These are phyloP conservation scores for Eulithis testata DNA, from an alignment of 2,888 invertebrate genomes.

Conservation along the genomic window DNA sequence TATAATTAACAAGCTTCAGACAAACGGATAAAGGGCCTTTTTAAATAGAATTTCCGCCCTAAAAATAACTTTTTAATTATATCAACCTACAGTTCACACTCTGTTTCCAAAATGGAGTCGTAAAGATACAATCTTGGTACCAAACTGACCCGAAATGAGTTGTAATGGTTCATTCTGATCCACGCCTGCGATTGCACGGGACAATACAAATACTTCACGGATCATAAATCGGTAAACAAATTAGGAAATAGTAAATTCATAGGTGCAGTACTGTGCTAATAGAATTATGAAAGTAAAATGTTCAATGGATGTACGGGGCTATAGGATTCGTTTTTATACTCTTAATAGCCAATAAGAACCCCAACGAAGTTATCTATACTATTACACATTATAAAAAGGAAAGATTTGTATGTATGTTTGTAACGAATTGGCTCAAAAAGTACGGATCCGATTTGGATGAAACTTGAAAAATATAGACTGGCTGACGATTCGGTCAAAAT, in stretches of 20 bases:
- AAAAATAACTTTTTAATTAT: constrained; percentile 37
- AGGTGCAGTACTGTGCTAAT: constrained; percentile 17
- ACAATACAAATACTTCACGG: constrained; percentile 41
- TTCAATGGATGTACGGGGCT: too few relatives aligned
- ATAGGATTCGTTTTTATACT: too few relatives aligned
- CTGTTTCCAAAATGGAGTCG: constrained; percentile 28
- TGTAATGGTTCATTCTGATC: constrained; percentile 15
- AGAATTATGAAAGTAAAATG: background rate
- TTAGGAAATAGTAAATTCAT: constrained; percentile 33
- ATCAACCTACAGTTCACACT: constrained; percentile 28
- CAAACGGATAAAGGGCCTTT: constrained; percentile 10
- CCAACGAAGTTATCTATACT: too few relatives aligned
- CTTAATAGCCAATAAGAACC: too few relatives aligned
- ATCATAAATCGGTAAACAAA: constrained; percentile 49
- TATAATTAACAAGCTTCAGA: constrained; percentile 31
- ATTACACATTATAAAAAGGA: too few relatives aligned
- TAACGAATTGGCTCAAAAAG: too few relatives aligned
- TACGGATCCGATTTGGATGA: too few relatives aligned
- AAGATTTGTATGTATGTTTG: too few relatives aligned
- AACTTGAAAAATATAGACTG: too few relatives aligned
- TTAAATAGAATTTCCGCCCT: constrained; percentile 26
- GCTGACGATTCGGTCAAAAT: too few relatives aligned
- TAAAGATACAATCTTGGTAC: constrained; percentile 29
- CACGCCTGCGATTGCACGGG: constrained; percentile 3
- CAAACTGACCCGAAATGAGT: constrained; percentile 24